Base-by-base conservation (phyloP, 2,888 invertebrate genomes). In the Muscina levida region DNA sequence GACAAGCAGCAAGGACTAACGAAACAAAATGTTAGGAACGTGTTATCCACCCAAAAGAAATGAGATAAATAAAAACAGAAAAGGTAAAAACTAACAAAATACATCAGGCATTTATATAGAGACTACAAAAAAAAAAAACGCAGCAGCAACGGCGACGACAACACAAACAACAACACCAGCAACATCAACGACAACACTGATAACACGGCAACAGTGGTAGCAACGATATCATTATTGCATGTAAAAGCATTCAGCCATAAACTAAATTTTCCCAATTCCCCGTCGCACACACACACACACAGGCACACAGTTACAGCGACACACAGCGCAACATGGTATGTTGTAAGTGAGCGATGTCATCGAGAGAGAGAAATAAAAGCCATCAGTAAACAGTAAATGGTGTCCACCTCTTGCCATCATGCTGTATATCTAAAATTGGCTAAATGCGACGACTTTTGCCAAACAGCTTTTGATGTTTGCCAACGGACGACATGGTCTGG, bases 211-310 rank as follows among this genome's bases (percentile, higher is more conserved):
- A 51, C 22, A 51, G 5, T 11, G n/a, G 51, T 11, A 51, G 22
- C 51, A 51, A 51, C 4, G 10, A 51, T 51, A 11, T 6, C 51
- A 51, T 51, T 51, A 51, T 22, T 51, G 51, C 22, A 51, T 51
- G 51, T 51, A 51, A 51, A n/a, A 11, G 51, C 51, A 51, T 22
- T 51, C 51, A 51, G 22, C 19, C 51, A 51, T 19, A 19, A 51
- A 51, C 51, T 51, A 22, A 2, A 22, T 22, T 51, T 51, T 6
- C 51, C 22, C 22, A 19, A 22, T 2, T 1, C 22, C 51, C n/a
- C n/a, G n/a, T n/a, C 51, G 22, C 51, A 3, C 2, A 44, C 2
- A 44, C 6, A 8, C 44, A 44, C 11, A 44, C 44, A 44, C n/a
- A 44, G 11, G 5, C 4, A 10, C 13, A 44, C 2, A 44, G 13